A percentile compares a stretch with the other conserved stretches of the same genome.
Conservation (phyloP, 1,140 invertebrate species). For the Hyphantria cunea region DNA sequence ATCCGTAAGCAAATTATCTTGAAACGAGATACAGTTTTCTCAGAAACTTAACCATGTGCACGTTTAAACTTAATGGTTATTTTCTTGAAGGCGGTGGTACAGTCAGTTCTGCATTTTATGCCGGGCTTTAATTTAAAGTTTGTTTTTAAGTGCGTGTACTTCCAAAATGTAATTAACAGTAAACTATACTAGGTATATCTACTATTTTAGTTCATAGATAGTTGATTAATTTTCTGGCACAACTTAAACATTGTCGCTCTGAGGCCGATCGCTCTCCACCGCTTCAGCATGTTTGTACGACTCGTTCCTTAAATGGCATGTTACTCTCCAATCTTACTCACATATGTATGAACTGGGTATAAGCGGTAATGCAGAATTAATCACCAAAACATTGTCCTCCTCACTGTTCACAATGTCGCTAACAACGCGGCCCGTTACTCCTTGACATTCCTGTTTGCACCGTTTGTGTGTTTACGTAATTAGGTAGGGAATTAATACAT, state of each 20-base stretch:
- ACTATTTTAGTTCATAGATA: conserved; percentile 29
- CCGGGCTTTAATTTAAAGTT: conserved; percentile 52
- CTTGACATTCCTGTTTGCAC: conserved; percentile 66
- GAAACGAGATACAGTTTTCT: conserved; percentile 35
- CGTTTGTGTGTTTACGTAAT: conserved; percentile 27
- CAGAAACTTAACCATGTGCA: conserved; percentile 42
- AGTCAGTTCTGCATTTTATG: conserved; percentile 34
- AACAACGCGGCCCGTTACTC: conserved; percentile 63
- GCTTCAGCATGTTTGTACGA: conserved; percentile 78
- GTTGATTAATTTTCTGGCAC: conserved; percentile 44
- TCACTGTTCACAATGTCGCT: conserved; percentile 72
- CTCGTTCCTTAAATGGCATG: conserved; percentile 74
- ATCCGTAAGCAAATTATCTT: conserved; percentile 38
- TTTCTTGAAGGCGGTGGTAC: conserved; percentile 38
- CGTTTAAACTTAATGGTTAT: conserved; percentile 45
- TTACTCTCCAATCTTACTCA: conserved; percentile 69
- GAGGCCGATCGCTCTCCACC: conserved; percentile 72
- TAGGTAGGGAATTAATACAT: neutral
- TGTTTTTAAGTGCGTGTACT: conserved; percentile 34
- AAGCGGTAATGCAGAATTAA: conserved; percentile 72
- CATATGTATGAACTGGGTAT: conserved; percentile 73
- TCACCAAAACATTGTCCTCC: conserved; percentile 60
- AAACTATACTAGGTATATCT: conserved; percentile 14
- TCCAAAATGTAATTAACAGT: conserved; percentile 21
- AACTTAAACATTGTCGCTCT: conserved; percentile 63